Conservation (phyloP, 2,888 invertebrate species). For the Andrena dorsata region DNA sequence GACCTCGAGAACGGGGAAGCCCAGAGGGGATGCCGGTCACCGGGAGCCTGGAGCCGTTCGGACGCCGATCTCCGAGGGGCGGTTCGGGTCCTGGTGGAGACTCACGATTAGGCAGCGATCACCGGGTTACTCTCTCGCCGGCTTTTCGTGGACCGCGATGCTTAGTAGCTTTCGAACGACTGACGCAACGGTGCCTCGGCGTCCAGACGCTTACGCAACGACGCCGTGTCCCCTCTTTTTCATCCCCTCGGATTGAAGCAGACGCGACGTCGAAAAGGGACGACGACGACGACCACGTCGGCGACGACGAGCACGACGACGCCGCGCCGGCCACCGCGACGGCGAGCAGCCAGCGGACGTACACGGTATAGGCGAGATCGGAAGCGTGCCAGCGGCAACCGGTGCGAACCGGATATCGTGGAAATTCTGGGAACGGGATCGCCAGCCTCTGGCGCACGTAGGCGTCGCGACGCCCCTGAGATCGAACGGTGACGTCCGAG, state of each 20-base stretch:
- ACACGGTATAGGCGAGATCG: conserved; percentile 27
- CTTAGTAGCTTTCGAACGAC: conserved; percentile 77
- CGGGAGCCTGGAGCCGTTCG: neutral
- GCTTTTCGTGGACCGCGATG: conserved; percentile 72
- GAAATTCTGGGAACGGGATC: conserved; percentile 41
- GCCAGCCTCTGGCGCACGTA: conserved; percentile 29
- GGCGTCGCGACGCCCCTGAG: conserved; percentile 55
- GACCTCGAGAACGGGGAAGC: conserved; percentile 7
- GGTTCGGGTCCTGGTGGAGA: neutral
- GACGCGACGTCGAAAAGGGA: conserved; percentile 57
- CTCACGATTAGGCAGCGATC: conserved; percentile 26
- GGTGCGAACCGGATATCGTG: conserved; percentile 53
- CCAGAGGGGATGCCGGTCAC: neutral
- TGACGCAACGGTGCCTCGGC: conserved; percentile 79
- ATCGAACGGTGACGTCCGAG: conserved; percentile 52
- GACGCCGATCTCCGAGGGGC: neutral
- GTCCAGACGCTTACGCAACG: conserved; percentile 82
- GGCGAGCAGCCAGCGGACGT: neutral
- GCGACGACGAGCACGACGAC: conserved; percentile 17
- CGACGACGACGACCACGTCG: conserved; percentile 29
- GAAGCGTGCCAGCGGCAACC: conserved; percentile 50
- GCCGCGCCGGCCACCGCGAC: neutral
- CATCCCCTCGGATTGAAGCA: conserved; percentile 49
- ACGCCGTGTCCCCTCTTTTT: conserved; percentile 62
- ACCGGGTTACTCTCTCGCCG: conserved; percentile 10